Conservation (phyloP, 1,140 invertebrate genomes). For the Halictus rubicundus region DNA sequence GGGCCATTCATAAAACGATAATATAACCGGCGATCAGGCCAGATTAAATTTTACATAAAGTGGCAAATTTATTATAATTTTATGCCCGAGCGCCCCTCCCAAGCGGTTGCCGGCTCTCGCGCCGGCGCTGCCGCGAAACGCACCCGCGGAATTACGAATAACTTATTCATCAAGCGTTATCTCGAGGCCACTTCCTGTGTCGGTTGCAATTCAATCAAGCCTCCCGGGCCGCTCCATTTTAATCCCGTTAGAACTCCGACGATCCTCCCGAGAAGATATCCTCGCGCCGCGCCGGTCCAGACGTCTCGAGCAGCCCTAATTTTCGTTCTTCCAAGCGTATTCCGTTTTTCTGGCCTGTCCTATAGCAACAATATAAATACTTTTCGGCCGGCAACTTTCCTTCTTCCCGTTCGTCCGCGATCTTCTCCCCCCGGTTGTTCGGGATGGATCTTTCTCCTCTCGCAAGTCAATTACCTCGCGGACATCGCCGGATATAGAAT, state of each 20-base stretch:
- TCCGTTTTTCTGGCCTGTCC: background rate
- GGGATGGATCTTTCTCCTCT: constrained; percentile 9
- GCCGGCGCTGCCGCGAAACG: too few species aligned
- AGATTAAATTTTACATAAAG: constrained; percentile 51
- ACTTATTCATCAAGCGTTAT: constrained; percentile 50
- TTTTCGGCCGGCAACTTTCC: background rate
- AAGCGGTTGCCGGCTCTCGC: background rate
- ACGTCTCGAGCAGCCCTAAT: background rate
- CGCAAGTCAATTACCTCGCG: constrained; percentile 60
- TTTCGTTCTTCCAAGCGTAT: background rate
- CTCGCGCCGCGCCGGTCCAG: background rate
- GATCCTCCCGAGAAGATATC: background rate
- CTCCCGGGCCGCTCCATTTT: constrained; percentile 13
- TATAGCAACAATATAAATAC: background rate
- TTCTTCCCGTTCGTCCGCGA: background rate
- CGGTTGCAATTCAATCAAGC: constrained; percentile 30
- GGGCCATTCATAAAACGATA: constrained; percentile 46
- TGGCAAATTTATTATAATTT: constrained; percentile 50
- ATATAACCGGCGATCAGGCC: constrained; percentile 38
- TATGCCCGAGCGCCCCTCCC: constrained; percentile 9
- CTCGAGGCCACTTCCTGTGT: constrained; percentile 23
- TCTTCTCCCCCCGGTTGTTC: background rate
- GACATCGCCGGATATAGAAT: constrained; percentile 63
- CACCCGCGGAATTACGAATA: constrained; percentile 35
- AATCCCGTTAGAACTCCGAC: constrained; percentile 25